Evolutionary conservation across 2,797 vertebrate species (phyloP).

Genomic region (Centropyge bicolor): DNA sequence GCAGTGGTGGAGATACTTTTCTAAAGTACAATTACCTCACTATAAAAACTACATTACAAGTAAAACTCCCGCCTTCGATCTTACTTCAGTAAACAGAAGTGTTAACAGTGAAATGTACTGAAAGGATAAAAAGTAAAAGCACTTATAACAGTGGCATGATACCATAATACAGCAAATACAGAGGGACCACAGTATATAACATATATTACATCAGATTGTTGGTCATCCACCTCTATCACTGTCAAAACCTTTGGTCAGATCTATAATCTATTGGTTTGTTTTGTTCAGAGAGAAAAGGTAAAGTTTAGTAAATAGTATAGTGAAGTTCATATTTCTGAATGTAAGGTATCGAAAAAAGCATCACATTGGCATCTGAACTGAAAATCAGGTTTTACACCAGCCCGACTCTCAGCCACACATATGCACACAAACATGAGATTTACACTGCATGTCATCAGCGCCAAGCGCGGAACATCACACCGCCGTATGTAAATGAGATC

Average conservation of each 20-base stretch:
- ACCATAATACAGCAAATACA: background rate
- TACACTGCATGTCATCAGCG: conserved; percentile 50
- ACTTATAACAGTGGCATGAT: background rate
- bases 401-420: background rate
- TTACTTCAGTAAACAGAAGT: background rate
- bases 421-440: conserved; percentile 36
- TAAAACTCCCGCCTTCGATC: background rate
- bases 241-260: too few species aligned
- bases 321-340: background rate
- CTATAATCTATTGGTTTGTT: too few species aligned
- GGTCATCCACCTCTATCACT: too few species aligned
- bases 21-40: background rate
- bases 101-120: background rate
- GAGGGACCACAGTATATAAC: background rate
- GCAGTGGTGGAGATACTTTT: background rate
- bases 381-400: background rate
- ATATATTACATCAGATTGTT: background rate
- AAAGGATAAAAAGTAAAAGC: background rate
- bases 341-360: background rate
- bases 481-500: conserved; percentile 43
- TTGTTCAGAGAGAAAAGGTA: too few species aligned
- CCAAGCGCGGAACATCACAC: conserved; percentile 30
- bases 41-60: background rate
- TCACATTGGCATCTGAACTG: background rate
- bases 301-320: too few species aligned